Evolutionary conservation across 1,140 invertebrate genomes (phyloP), one percentile per base, ranked within the genome.

Genomic region (Bombus confusus): DNA sequence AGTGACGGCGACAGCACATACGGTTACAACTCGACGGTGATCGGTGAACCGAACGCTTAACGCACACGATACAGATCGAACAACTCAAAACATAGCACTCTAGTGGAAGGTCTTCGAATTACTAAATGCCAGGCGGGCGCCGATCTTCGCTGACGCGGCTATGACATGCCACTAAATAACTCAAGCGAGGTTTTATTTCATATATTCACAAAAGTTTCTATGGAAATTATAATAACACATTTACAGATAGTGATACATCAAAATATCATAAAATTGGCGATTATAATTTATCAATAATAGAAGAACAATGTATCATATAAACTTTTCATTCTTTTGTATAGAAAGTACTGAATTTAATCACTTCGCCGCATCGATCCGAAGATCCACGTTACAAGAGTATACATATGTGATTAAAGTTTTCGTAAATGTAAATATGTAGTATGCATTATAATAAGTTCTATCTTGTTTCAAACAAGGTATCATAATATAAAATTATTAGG

Each of bases 121-220:
- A 89, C 15, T 62, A 34, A 15, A 71, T 92, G 91, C 92, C 92
- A 92, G 88, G 90, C 87, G 87, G 89, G 89, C 91, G 88, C 90
- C 80, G 79, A 91, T 88, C 86, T 87, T 68, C 84, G 91, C 88
- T 93, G 92, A 93, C 92, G 92, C 92, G 92, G 92, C 91, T 92
- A 12, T 93, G 90, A 93, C 90, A 86, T 84, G 83, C 71, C 85
- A 89, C 92, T 85, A 68, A 82, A 10, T 25, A 31, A 83, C 73
- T 92, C 91, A 88, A 68, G 18, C 25, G 37, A 75, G 2, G 39
- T 57, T 6, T 79, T 25, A 78, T 64, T 62, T 82, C 34, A 47
- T n/a, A 59, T 62, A 5, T 31, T 57, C 18, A 10, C 18, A 22
- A 52, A 83, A 64, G 28, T 47, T 28, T 66, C 9, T 71, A 62